Percentiles rank a stretch among this genome's conserved stretches.
Conservation (phyloP, 2,888 invertebrate species). For the Muschampia plurimacula region DNA sequence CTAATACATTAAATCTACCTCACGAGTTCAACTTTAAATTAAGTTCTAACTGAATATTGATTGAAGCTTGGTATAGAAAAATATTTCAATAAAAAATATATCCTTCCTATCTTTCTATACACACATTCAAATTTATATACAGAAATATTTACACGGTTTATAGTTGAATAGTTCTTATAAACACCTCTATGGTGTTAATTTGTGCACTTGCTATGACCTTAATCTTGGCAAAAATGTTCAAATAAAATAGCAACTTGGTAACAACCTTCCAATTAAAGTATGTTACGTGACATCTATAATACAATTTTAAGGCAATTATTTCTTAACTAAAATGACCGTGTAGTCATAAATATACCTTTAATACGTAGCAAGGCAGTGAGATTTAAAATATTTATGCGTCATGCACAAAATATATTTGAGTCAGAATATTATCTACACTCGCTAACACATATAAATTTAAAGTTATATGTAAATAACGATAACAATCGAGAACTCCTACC, state of each 20-base stretch:
- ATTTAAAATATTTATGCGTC: conserved; percentile 50
- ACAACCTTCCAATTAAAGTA: conserved; percentile 1
- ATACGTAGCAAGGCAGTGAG: conserved; percentile 56
- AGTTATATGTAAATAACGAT: conserved; percentile 6
- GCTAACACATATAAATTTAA: conserved; percentile 9
- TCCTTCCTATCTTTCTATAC: conserved; percentile 72
- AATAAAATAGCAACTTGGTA: background rate
- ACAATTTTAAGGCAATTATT: conserved; percentile 13
- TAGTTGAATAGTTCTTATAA: background rate
- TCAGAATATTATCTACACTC: conserved; percentile 8
- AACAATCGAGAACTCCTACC: conserved; percentile 23
- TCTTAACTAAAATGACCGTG: conserved; percentile 10
- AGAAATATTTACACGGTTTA: conserved; percentile 63
- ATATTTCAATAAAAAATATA: conserved; percentile 78
- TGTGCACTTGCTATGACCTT: conserved; percentile 18
- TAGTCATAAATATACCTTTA: background rate
- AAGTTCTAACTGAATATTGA: conserved; percentile 44
- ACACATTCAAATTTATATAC: conserved; percentile 71
- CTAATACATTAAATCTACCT: conserved; percentile 7
- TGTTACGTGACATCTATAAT: conserved; percentile 3
- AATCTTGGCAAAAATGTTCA: background rate
- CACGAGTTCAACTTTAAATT: conserved; percentile 1
- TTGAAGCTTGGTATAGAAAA: conserved; percentile 68
- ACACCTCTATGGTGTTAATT: conserved; percentile 6
- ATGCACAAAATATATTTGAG: conserved; percentile 45